Base-by-base conservation (phyloP, 2,888 invertebrate genomes). In the Dasysyrphus tricinctus region DNA sequence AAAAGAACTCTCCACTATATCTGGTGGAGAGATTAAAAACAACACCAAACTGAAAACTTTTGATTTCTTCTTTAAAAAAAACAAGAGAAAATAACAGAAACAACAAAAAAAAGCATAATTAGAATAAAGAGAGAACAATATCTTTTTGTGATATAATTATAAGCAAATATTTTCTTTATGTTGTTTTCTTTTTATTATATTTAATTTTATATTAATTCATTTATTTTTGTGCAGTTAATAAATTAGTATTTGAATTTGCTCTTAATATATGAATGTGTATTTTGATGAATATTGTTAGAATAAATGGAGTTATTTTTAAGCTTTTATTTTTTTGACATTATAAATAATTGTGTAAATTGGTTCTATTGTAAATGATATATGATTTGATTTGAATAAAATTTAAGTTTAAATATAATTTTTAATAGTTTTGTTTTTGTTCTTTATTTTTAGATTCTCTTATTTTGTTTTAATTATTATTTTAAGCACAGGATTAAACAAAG, bases 61-160 rank as follows among this genome's bases (percentile, higher is more conserved):
- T 65, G 19, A 67, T 24, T 34, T 32, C 42, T 63, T 65, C 39
- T 49, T 65, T 2, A 72, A 44, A 72, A 59, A 73, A 16, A 29
- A 32, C 9, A 54, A 74, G 12, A 29, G 32, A 14, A 47, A 51
- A 3, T 11, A 42, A 56, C n/a, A 32, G 11, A 39, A 39, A 3
- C 11, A 24, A 24, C 32, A 39, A 42, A 49, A 39, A 69, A 37
- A n/a, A 56, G 51, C 37, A 49, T 32, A 44, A 69, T 57, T 61
- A 56, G 37, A 59, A 54, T 74, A 47, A 63, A 77, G 42, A 79
- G 65, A 73, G 70, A 51, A 72, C n/a, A 65, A 79, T 75, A 79
- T 86, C 63, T 75, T 81, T 82, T 81, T 86, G 86, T 86, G 86
- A 86, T 86, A 86, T 86, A 86, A 82, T 81, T 86, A 44, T 86